phyloP scores from a whole-genome alignment of 1,140 invertebrate genomes.

The Leucophenga varia region DNA sequence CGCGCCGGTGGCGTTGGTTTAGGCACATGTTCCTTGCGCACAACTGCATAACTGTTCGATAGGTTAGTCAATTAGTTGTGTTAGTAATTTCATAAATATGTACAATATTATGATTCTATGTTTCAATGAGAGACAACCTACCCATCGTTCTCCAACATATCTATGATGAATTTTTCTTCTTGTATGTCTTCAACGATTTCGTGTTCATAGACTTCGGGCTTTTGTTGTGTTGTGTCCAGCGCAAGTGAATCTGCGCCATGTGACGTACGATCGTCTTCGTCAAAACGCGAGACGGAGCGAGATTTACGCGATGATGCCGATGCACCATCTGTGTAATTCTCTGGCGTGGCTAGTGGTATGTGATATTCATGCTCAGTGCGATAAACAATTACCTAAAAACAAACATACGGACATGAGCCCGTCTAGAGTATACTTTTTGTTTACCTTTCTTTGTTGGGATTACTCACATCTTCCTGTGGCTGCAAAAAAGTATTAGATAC shows the following conservation, averaged over 20 bases:
- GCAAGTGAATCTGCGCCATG: conserved; percentile 68
- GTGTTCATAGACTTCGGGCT: conserved; percentile 3
- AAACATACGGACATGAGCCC: not conserved
- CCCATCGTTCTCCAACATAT: conserved; percentile 60
- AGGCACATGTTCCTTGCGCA: conserved; percentile 59
- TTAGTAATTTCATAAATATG: too few species aligned
- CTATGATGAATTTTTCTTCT: conserved; percentile 56
- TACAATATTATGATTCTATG: too few species aligned
- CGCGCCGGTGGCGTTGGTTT: conserved; percentile 61
- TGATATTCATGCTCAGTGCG: conserved; percentile 65
- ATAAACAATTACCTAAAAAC: conserved; percentile 62
- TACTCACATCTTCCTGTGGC: conserved; percentile 52
- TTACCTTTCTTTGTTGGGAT: too few species aligned
- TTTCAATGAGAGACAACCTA: conserved; percentile 26
- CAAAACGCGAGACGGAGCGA: conserved; percentile 54
- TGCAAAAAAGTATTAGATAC: conserved; percentile 55
- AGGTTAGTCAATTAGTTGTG: conserved; percentile 15
- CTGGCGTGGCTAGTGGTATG: conserved; percentile 59
- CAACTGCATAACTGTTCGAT: conserved; percentile 50
- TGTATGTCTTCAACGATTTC: conserved; percentile 24
- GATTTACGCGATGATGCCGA: conserved; percentile 52
- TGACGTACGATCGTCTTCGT: conserved; percentile 71
- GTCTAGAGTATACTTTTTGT: not conserved
- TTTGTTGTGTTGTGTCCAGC: conserved; percentile 56
- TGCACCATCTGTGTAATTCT: conserved; percentile 55